Percentiles rank a stretch among this genome's conserved stretches.
Evolutionary conservation across 2,888 invertebrate genomes (phyloP).

Genomic region (Oscheius onirici): DNA sequence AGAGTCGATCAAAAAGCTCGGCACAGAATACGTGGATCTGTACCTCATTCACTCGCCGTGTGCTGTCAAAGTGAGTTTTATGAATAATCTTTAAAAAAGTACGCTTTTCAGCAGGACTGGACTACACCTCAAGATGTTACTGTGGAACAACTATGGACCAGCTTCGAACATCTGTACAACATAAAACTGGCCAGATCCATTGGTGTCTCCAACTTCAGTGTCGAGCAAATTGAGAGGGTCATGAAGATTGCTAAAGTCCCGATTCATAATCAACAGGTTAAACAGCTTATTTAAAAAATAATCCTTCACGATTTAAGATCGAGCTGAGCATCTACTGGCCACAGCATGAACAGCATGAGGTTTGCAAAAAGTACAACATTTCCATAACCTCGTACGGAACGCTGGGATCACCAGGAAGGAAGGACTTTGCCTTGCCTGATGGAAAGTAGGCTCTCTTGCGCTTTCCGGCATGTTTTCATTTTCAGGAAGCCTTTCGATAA

Average conservation of each 20-base stretch:
- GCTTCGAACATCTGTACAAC: slow-evolving; percentile 75
- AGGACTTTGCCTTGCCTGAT: slow-evolving; percentile 50
- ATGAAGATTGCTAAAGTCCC: slow-evolving; percentile 53
- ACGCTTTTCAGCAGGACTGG: slow-evolving; percentile 42
- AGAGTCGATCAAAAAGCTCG: slow-evolving; percentile 77
- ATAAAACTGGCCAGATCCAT: slow-evolving; percentile 81
- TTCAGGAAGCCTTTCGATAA: too few species aligned
- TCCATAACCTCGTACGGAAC: slow-evolving; percentile 72
- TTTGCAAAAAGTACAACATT: slow-evolving; percentile 79
- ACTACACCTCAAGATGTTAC: slow-evolving; percentile 32
- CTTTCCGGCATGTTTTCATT: slow-evolving; percentile 5
- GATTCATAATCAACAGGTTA: slow-evolving; percentile 76
- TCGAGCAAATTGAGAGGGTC: slow-evolving; percentile 80
- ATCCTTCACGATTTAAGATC: slow-evolving; percentile 77
- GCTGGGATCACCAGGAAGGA: slow-evolving; percentile 71
- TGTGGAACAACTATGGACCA: slow-evolving; percentile 64
- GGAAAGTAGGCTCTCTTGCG: slow-evolving; percentile 34
- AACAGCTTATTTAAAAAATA: neutral
- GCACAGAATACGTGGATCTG: slow-evolving; percentile 84
- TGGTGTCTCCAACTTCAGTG: slow-evolving; percentile 86
- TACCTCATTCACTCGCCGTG: slow-evolving; percentile 85
- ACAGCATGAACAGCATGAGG: slow-evolving; percentile 77
- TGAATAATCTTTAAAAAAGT: neutral
- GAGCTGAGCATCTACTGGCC: slow-evolving; percentile 85
- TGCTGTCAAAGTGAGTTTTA: slow-evolving; percentile 59